Evolutionary conservation across 1,140 invertebrate species (phyloP), one percentile per base, ranked within the genome.

Genomic region (Lanistes nyassanus): DNA sequence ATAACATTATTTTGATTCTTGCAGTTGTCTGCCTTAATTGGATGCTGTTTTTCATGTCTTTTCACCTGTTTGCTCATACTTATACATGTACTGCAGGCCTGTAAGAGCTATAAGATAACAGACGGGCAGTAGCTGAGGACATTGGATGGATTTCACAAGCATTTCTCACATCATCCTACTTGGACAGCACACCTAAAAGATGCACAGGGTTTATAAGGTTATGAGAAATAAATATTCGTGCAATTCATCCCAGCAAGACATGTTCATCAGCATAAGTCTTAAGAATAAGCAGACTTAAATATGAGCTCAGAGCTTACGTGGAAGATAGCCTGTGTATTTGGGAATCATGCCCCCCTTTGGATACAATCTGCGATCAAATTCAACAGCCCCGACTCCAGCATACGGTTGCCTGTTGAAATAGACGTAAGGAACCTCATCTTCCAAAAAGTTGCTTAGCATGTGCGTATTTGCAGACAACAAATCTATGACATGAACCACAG

Each of bases 251-350:
- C 39, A 42, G 39, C 6, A 42, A 13, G 39, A 42, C 13, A 42
- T 7, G 6, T 42, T 6, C 13, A 42, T 42, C 6, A 42, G 13
- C 39, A 42, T 13, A 42, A 42, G 39, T 7, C 39, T 13, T 13
- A 42, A 42, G 39, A 6, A 42, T 42, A 42, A 42, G 39, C 39
- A 42, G 13, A 13, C 39, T 7, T 13, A 47, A 47, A 67, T 62
- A 39, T 31, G 51, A 72, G 51, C 16, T 60, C n/a, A n/a, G n/a
- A n/a, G 84, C 86, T 85, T 83, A 88, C 87, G 85, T 78, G 85
- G 86, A 36, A 88, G 79, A 79, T 88, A 88, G 74, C 88, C 89
- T 21, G 88, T 90, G 80, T 90, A 90, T 75, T 86, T 87, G 13
- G 89, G 89, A 31, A 89, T 86, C 89, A 90, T 90, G 5, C 89